Evolutionary conservation across 30 jellyfish, hydroid and myxozoan genomes (phyloP), one percentile per base, ranked within the genome.

Genomic region (Turritopsis rubra): DNA sequence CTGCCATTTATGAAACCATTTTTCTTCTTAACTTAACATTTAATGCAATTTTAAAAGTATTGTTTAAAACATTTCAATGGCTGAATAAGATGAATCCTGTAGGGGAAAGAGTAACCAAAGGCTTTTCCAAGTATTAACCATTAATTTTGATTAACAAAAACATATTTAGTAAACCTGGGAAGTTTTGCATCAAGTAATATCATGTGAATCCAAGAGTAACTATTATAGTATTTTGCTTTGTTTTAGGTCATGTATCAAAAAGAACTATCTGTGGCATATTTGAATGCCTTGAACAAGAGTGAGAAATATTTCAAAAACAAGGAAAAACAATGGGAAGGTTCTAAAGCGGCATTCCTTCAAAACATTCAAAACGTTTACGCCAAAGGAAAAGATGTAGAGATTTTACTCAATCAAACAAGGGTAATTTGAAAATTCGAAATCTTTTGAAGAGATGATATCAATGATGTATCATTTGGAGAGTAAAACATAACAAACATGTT

Each of bases 381-480:
- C 52, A 87, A 78, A 75, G 98, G 98, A 79, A 52, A 84, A 70
- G 95, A 80, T 65, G 85, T 87, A 8, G 28, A 66, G 85, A 83
- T 84, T 5, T 25, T 92, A 24, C 60, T 92, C 66, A 85, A 87
- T 79, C 89, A 91, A 82, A 92, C 95, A 17, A 85, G 80, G 96
- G 97, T 90, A 90, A 41, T 41, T 41, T 41, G 9, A 5, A 41
- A 41, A 13, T 41, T 41, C 13, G 60, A 41, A 41, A 41, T 41
- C 60, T 41, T 41, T 41, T 41, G 5, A 41, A 3, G 60, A 41
- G 60, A 41, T 41, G 60, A 13, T 41, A 41, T 13, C 13, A 41
- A 68, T 7, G 0, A 68, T 9, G 4, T 68, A n/a, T 1, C 19
- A n/a, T 19, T 17, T 7, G 77, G 27, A 79, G 29, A 28, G 85